Conservation (phyloP, 30 jellyfish, hydroid and myxozoan species). For the Aurelia sp. region DNA sequence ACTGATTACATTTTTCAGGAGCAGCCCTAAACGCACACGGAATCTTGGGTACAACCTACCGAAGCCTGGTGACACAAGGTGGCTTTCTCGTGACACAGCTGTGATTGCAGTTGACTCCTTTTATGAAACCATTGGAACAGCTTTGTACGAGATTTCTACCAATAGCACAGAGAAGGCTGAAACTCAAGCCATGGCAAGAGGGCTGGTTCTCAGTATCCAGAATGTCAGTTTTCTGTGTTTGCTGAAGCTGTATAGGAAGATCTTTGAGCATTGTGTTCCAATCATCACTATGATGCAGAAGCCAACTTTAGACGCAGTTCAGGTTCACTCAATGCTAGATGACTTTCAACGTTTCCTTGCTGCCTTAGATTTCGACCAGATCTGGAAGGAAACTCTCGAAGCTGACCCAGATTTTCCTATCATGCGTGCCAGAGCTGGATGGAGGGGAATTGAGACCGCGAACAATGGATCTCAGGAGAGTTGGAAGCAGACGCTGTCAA, state of each 20-base stretch:
- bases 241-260: conserved; percentile 13
- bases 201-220: conserved; percentile 13
- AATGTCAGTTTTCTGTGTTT: background rate
- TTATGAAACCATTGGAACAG: conserved; percentile 49
- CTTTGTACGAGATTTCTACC: conserved; percentile 24
- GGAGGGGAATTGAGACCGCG: conserved; percentile 12
- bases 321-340: background rate
- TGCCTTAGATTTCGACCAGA: background rate
- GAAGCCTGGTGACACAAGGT: conserved; percentile 45
- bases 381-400: conserved; percentile 26
- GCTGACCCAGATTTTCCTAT: conserved; percentile 17
- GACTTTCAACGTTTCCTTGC: conserved; percentile 2
- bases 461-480: conserved; percentile 1
- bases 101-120: conserved; percentile 25
- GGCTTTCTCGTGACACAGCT: conserved; percentile 62
- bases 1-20: conserved; percentile 23
- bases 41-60: conserved; percentile 55
- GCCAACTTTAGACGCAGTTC: conserved; percentile 39
- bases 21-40: conserved; percentile 44
- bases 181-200: conserved; percentile 49
- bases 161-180: conserved; percentile 24
- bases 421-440: conserved; percentile 23
- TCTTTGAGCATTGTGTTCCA: conserved; percentile 12
- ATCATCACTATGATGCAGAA: conserved; percentile 10
- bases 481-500: background rate